phyloP scores from a whole-genome alignment of 2,888 invertebrate genomes.

The Ormyrus thymus region DNA sequence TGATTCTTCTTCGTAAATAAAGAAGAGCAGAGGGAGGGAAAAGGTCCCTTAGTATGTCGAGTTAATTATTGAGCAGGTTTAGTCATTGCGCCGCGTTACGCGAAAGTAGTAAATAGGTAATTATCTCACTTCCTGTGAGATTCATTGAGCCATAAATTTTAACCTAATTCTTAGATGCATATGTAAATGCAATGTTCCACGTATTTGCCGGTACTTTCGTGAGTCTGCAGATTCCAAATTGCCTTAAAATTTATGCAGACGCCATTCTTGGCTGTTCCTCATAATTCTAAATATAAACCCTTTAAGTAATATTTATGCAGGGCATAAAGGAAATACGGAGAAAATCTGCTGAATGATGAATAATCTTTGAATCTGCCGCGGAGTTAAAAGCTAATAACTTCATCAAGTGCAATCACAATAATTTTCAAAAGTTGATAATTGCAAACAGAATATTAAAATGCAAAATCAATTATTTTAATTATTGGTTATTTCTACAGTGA shows the following conservation, averaged over 20 bases:
- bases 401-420: no score
- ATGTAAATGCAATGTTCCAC: background rate
- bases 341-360: no score
- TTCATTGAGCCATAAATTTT: conserved; percentile 24
- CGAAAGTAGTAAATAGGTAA: conserved; percentile 1
- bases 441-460: no score
- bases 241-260: conserved; percentile 9
- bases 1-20: no score
- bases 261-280: background rate
- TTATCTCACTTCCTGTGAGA: conserved; percentile 20
- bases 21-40: background rate
- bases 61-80: background rate
- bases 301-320: background rate
- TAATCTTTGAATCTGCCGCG: no score
- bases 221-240: background rate
- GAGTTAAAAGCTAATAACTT: no score
- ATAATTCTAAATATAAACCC: conserved; percentile 1
- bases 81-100: background rate
- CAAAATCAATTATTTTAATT: no score
- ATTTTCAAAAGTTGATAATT: no score
- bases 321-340: no score
- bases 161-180: conserved; percentile 26
- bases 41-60: background rate
- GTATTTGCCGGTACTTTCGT: background rate
- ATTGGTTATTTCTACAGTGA: no score